Percentiles rank a stretch among this genome's conserved stretches.
Evolutionary conservation across 1,140 invertebrate genomes (phyloP).

Genomic region (Polypedilum pembai): DNA sequence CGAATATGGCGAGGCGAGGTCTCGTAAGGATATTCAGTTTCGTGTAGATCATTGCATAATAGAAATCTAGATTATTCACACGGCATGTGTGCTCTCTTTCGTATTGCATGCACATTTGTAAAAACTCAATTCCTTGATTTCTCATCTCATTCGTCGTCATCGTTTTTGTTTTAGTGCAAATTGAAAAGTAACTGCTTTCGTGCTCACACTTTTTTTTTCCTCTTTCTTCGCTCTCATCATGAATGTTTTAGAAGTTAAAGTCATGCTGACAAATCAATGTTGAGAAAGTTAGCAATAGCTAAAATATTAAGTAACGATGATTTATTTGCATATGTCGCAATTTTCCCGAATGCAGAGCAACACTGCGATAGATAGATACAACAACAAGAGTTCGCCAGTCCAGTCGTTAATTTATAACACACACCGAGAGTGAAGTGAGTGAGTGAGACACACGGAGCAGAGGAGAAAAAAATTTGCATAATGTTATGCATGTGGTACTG

Average conservation of each 20-base stretch:
- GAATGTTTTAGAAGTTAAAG: too few species aligned
- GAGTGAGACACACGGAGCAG: not conserved
- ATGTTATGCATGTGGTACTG: constrained; percentile 6
- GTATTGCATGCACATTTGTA: not conserved
- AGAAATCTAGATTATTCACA: constrained; percentile 12
- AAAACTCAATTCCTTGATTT: not conserved
- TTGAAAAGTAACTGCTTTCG: constrained; percentile 15
- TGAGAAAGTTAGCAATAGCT: not conserved
- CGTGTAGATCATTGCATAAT: constrained; percentile 17
- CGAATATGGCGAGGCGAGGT: too few species aligned
- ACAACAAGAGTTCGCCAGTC: constrained; percentile 22
- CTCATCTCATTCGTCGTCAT: not conserved
- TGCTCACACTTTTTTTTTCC: not conserved
- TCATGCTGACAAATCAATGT: constrained; percentile 16
- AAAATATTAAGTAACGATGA: constrained; percentile 24
- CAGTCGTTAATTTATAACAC: constrained; percentile 28
- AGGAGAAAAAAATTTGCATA: constrained; percentile 17
- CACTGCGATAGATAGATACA: too few species aligned
- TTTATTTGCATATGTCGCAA: constrained; percentile 28
- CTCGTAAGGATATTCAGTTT: not conserved
- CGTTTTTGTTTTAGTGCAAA: not conserved
- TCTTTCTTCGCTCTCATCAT: too few species aligned
- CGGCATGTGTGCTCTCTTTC: constrained; percentile 15
- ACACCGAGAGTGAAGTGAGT: not conserved
- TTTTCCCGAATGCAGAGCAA: not conserved